Evolutionary conservation across 2,113 vertebrate species (phyloP), one percentile per base, ranked within the genome.

Genomic region (Hippocampus mohnikei): DNA sequence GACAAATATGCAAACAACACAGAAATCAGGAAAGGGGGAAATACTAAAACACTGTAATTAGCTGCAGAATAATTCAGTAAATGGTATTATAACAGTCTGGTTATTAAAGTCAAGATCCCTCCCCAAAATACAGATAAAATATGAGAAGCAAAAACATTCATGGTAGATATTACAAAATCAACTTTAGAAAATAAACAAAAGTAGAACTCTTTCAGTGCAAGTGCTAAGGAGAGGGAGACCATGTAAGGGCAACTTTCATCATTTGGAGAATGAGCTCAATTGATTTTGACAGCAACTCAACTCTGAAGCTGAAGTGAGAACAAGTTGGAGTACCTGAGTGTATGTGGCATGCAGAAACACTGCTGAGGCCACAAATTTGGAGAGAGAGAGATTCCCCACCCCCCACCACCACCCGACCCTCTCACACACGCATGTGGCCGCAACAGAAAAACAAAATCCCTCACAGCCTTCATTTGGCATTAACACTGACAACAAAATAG

Each of bases 211-310:
- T 86, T 86, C 62, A 79, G 75, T 75, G 66, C 18, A 77, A 83
- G 67, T 83, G 78, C 59, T 73, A 71, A 70, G 48, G 61, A 70
- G 25, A 69, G 73, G 70, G 62, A 44, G 46, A 65, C 46, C 59
- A 33, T 41, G 59, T 64, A 52, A 66, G 77, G 77, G 74, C 65
- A 70, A 70, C 75, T 85, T 88, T 85, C 74, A 88, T 88, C 82
- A 72, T 70, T 13, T 20, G 20, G 50, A 46, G 67, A 52, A 74
- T 20, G 2, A 70, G 50, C 73, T 79, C 40, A 70, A 88, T 82
- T 81, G 80, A 84, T 79, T 77, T 68, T 90, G 91, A 88, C 89
- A 90, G 82, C 85, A 85, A 81, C 88, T 88, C 88, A 90, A 81
- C 82, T 77, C 72, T n/a, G 74, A 37, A 71, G 87, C 83, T 76